Evolutionary conservation across 2,888 invertebrate species (phyloP).

Genomic region (Hedya salicella): DNA sequence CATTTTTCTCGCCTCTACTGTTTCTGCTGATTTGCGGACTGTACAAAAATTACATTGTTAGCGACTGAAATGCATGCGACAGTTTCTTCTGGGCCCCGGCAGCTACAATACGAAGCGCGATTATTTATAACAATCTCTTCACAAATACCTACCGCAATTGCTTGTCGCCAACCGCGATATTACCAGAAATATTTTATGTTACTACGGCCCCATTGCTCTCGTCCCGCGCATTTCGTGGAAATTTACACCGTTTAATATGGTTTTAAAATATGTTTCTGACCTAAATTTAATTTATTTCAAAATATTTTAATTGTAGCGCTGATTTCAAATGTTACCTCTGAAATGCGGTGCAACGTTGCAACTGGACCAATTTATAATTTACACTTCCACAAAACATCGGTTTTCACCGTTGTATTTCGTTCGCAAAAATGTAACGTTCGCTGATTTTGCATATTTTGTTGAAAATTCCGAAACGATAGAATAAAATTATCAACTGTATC

Average conservation of each 20-base stretch:
- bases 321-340: slow-evolving; percentile 36
- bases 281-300: slow-evolving; percentile 41
- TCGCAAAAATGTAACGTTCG: slow-evolving; percentile 41
- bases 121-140: slow-evolving; percentile 73
- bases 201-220: slow-evolving; percentile 65
- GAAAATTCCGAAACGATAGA: slow-evolving; percentile 33
- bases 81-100: slow-evolving; percentile 25
- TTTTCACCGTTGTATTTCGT: slow-evolving; percentile 36
- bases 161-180: slow-evolving; percentile 72
- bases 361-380: slow-evolving; percentile 40
- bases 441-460: slow-evolving; percentile 43
- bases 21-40: slow-evolving; percentile 23
- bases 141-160: slow-evolving; percentile 64
- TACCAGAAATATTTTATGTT: slow-evolving; percentile 73
- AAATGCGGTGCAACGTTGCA: slow-evolving; percentile 29
- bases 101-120: slow-evolving; percentile 54
- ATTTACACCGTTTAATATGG: slow-evolving; percentile 38
- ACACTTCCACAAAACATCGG: slow-evolving; percentile 42
- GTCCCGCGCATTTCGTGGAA: slow-evolving; percentile 56
- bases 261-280: slow-evolving; percentile 39
- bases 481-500: slow-evolving; percentile 39
- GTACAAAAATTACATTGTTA: slow-evolving; percentile 32
- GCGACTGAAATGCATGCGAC: slow-evolving; percentile 20
- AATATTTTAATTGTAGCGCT: slow-evolving; percentile 38
- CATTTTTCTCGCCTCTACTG: slow-evolving; percentile 24